A percentile compares a stretch with the other conserved stretches of the same genome.
Conservation (phyloP, 2,888 invertebrate genomes). For the Ophion ellenae region DNA sequence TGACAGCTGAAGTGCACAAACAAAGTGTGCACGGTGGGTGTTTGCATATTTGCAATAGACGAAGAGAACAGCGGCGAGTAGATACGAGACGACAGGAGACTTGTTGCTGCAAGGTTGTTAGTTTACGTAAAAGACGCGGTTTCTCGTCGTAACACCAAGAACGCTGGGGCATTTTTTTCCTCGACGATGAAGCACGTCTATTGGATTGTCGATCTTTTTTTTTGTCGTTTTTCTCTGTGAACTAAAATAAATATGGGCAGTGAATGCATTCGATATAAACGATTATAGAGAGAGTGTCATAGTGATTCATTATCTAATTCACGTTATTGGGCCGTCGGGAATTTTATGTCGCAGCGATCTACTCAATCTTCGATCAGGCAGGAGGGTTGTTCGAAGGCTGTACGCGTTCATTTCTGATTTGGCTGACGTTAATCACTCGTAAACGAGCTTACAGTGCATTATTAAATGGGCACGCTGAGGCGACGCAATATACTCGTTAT, state of each 20-base stretch:
- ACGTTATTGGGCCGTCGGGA: neutral
- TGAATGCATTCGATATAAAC: neutral
- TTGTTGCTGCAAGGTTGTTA: conserved; percentile 52
- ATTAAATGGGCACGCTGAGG: conserved; percentile 24
- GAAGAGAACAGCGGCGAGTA: neutral
- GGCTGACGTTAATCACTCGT: conserved; percentile 6
- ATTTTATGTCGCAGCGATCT: neutral
- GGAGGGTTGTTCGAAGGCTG: conserved; percentile 17
- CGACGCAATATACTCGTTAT: conserved; percentile 24
- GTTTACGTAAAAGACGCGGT: conserved; percentile 61
- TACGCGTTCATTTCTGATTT: neutral
- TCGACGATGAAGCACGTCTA: neutral
- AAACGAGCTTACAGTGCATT: neutral
- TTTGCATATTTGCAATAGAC: conserved; percentile 17
- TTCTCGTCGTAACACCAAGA: conserved; percentile 16
- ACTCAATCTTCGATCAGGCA: conserved; percentile 20
- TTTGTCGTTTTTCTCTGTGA: neutral
- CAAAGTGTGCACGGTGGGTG: neutral
- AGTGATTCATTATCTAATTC: neutral
- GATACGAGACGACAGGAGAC: conserved; percentile 17
- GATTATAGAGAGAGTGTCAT: conserved; percentile 11
- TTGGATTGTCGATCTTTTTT: neutral
- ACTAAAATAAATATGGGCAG: neutral
- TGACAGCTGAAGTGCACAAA: conserved; percentile 2
- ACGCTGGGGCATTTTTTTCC: neutral